These are phyloP conservation scores for Subacronicta megacephala DNA, from an alignment of 2,888 invertebrate species.

Conservation along the genomic window DNA sequence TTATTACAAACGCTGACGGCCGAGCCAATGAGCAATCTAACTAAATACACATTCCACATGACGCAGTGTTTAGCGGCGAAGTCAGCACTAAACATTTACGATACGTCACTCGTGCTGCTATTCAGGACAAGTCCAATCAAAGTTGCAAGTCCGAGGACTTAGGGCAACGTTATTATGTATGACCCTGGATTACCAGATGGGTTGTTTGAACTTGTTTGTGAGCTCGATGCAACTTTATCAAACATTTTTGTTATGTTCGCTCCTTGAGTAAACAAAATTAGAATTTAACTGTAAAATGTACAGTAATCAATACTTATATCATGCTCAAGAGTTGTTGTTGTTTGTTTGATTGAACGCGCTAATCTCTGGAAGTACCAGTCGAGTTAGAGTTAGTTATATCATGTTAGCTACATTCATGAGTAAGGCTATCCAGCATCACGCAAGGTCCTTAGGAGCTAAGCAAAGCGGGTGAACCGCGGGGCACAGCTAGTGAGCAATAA, in stretches of 20 bases:
- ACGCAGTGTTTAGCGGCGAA: constrained; percentile 46
- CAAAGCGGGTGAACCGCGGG: too few relatives aligned
- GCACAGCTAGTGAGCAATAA: too few relatives aligned
- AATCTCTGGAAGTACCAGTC: too few relatives aligned
- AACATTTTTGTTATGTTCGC: constrained; percentile 7
- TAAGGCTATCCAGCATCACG: too few relatives aligned
- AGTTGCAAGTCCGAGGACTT: constrained; percentile 72
- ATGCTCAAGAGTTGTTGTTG: too few relatives aligned
- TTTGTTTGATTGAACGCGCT: too few relatives aligned
- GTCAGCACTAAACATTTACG: constrained; percentile 68
- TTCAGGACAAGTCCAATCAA: constrained; percentile 69
- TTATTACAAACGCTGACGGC: constrained; percentile 12
- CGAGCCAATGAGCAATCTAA: constrained; percentile 27
- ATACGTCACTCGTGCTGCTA: constrained; percentile 54
- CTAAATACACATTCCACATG: constrained; percentile 41
- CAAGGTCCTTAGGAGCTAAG: too few relatives aligned
- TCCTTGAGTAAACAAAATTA: constrained; percentile 8
- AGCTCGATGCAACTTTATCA: constrained; percentile 36
- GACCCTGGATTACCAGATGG: constrained; percentile 39
- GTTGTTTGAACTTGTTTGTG: constrained; percentile 38
- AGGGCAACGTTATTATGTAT: constrained; percentile 59
- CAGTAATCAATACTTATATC: too few relatives aligned
- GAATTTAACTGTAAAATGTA: not conserved
- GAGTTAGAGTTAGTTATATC: too few relatives aligned
- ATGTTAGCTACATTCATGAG: too few relatives aligned